Percentiles rank a stretch among this genome's conserved stretches.
Evolutionary conservation across 2,113 vertebrate genomes (phyloP).

Genomic region (Hydropotes inermis): DNA sequence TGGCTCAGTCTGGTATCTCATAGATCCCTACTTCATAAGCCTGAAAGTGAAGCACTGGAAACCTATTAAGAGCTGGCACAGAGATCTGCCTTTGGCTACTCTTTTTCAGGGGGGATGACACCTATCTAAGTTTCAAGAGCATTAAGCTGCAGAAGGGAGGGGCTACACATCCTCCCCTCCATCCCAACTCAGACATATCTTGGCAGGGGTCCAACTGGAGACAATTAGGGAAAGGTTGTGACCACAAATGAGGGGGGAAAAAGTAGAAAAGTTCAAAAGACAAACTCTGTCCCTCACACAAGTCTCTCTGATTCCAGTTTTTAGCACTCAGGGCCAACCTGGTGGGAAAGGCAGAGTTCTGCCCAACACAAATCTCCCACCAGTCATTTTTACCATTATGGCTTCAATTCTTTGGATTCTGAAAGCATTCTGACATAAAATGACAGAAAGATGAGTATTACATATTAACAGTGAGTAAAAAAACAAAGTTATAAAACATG

Average conservation of each 20-base stretch:
- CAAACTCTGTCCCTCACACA: not conserved
- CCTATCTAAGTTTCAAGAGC: not conserved
- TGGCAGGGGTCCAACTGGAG: not conserved
- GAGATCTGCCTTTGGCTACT: not conserved
- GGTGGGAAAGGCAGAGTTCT: not conserved
- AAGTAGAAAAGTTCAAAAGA: not conserved
- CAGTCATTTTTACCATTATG: not conserved
- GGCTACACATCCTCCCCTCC: not conserved
- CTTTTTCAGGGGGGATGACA: not conserved
- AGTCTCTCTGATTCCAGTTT: not conserved
- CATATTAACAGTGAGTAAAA: not conserved
- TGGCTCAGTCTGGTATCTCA: not conserved
- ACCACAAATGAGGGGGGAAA: not conserved
- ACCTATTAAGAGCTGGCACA: not conserved
- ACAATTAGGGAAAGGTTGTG: not conserved
- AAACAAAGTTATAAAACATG: not conserved
- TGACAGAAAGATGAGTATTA: not conserved
- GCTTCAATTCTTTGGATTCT: not conserved
- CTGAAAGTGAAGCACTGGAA: not conserved
- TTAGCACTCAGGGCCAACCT: not conserved
- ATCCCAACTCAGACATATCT: not conserved
- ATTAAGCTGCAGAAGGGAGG: not conserved
- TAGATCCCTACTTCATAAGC: not conserved
- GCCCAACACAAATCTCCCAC: not conserved
- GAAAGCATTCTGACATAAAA: not conserved